Base-by-base conservation (phyloP, 1,140 invertebrate genomes). In the Lordiphosa clarofinis region DNA sequence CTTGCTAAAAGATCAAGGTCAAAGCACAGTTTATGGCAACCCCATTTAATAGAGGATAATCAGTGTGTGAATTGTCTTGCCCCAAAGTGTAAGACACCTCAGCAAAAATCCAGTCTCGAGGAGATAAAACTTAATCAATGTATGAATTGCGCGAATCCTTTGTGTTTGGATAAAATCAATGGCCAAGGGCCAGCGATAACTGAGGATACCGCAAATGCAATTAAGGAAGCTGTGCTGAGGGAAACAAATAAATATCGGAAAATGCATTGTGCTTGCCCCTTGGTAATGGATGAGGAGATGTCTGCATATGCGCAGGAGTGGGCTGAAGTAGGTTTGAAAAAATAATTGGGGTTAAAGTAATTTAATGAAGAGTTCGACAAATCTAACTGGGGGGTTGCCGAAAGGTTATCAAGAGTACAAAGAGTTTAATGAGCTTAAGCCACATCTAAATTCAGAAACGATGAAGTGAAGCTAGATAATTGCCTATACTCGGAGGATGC, bases 181-280 rank as follows among this genome's bases (percentile, higher is more conserved):
- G 12, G 37, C 5, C 10, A 15, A 4, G 4, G 19, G 36, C 36
- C n/a, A 1, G 48, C 24, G 3, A 8, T 21, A 37, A 24, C 6
- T 12, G 10, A 21, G 19, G 12, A 33, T 8, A 7, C 7, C 10
- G n/a, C 24, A 0, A 8, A 39, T n/a, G 28, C 24, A 3, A 36
- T 65, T 4, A 55, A 13, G 12, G 10, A 4, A 10, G 9, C 46
- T 11, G 12, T 67, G 2, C 8, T 61, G 1, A 44, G 33, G 3
- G 58, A 55, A 35, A 67, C 56, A 1, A 79, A 79, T 37, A 46
- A 46, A 15, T 75, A 69, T 39, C 52, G 74, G 5, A 53, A 44
- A 35, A 38, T 53, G 9, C 74, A 79, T 33, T 36, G 52, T 4
- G 55, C 42, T 3, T 28, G 21, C 10, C 49, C 53, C 10, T 21